phyloP scores from a whole-genome alignment of 2,113 vertebrate genomes.

The Pleuronectes platessa region DNA sequence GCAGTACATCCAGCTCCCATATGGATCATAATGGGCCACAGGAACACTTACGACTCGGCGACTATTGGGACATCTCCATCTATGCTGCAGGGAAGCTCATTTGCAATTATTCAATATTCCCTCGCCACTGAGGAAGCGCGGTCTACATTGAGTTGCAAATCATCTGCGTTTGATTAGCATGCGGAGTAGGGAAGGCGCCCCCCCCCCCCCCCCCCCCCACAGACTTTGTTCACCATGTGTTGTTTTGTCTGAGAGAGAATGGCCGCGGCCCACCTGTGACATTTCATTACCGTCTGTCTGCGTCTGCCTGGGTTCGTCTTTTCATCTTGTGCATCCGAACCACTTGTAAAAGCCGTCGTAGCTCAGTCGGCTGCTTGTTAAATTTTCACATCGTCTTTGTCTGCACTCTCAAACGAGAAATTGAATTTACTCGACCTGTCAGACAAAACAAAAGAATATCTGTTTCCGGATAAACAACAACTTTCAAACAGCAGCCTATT shows the following conservation, averaged over 20 bases:
- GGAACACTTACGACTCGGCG: constrained; percentile 16
- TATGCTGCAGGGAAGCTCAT: constrained; percentile 55
- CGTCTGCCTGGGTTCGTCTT: constrained; percentile 4
- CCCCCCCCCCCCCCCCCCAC: neutral
- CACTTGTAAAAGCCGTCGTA: constrained; percentile 12
- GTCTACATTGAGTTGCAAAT: constrained; percentile 74
- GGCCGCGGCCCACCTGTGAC: constrained; percentile 26
- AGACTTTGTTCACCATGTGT: constrained; percentile 39
- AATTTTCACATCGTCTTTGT: constrained; percentile 19
- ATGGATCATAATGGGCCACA: constrained; percentile 15
- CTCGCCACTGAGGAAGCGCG: constrained; percentile 60
- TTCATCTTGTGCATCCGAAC: constrained; percentile 39
- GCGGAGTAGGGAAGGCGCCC: constrained; percentile 24
- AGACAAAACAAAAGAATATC: neutral
- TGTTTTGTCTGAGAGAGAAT: constrained; percentile 38
- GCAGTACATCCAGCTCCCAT: neutral
- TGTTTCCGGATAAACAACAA: constrained; percentile 13
- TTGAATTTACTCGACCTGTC: neutral
- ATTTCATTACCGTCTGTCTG: constrained; percentile 18
- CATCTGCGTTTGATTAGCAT: constrained; percentile 63
- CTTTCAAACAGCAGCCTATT: constrained; percentile 3
- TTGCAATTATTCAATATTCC: constrained; percentile 75
- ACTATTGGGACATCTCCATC: constrained; percentile 27
- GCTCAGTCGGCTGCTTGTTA: constrained; percentile 9
- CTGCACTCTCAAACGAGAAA: neutral